Evolutionary conservation across 1,140 invertebrate genomes (phyloP), one percentile per base, ranked within the genome.

Genomic region (Drusus annulatus): DNA sequence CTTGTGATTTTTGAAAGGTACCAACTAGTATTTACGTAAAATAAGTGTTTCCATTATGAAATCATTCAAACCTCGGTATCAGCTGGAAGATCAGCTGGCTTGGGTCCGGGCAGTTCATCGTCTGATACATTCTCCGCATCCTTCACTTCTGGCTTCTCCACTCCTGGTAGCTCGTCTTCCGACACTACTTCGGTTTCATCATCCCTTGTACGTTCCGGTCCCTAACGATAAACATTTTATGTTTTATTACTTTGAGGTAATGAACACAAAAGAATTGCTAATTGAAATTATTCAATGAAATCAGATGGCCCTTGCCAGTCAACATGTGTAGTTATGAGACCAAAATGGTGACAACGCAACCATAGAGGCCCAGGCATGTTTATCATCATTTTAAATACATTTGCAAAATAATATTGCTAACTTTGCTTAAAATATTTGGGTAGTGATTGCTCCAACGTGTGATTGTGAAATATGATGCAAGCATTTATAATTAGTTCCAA

Each of bases 171-270:
- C 88, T 96, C 95, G 87, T 96, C 94, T 85, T 95, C 95, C 1
- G 94, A 95, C 2, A 96, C 94, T 2, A 94, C 94, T 86, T 96
- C 95, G 0, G 94, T 95, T 88, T 95, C 94, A 4, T 90, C 78
- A 89, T 6, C 62, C 10, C 21, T 31, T n/a, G 21, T 25, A 23
- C 54, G 25, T 45, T 58, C 54, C 56, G 62, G 52, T 71, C n/a
- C 5, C n/a, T 50, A 50, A 19, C 0, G 0, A 13, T 8, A 15
- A 13, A 52, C 36, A 23, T 23, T 71, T 45, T 13, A 45, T 45
- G 36, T 13, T 13, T 13, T 45, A 45, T 45, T 45, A 45, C 8
- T 45, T 45, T 1, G 4, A 7, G 8, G 31, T 13, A 45, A 45
- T 45, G 7, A 45, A 45, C 10, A 45, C 10, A 45, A 28, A 28